Evolutionary conservation across 2,797 vertebrate species (phyloP).

Genomic region (Rhinella marina): DNA sequence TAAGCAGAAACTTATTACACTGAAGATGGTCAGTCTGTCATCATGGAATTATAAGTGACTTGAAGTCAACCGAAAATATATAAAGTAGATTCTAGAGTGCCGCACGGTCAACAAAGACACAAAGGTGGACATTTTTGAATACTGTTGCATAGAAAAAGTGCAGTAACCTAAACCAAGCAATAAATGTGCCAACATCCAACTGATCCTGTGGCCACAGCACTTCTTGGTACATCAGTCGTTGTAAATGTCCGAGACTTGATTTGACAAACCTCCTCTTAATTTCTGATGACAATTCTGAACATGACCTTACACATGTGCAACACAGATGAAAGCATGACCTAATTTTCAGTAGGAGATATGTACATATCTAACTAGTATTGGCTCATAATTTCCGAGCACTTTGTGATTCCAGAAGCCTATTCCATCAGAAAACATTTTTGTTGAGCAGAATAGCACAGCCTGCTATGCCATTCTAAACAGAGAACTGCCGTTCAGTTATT

Average conservation of each 20-base stretch:
- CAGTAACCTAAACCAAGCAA: background rate
- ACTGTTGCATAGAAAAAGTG: background rate
- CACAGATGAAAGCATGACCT: background rate
- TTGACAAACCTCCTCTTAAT: background rate
- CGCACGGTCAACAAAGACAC: background rate
- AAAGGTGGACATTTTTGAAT: background rate
- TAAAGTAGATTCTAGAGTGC: background rate
- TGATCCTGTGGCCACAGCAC: background rate
- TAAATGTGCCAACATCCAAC: background rate
- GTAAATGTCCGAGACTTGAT: background rate
- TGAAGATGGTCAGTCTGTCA: slow-evolving; percentile 1
- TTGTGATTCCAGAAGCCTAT: background rate
- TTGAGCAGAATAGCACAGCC: background rate
- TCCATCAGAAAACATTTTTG: background rate
- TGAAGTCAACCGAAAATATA: background rate
- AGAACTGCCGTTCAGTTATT: too few species aligned
- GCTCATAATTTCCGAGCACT: background rate
- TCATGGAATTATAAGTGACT: background rate
- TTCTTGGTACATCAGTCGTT: background rate
- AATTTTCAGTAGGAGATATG: background rate
- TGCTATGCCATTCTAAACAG: background rate
- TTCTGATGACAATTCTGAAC: background rate
- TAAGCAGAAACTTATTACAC: background rate
- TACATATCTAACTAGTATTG: background rate
- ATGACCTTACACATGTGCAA: background rate